Conservation (phyloP, 2,113 vertebrate genomes). For the Antennarius striatus region DNA sequence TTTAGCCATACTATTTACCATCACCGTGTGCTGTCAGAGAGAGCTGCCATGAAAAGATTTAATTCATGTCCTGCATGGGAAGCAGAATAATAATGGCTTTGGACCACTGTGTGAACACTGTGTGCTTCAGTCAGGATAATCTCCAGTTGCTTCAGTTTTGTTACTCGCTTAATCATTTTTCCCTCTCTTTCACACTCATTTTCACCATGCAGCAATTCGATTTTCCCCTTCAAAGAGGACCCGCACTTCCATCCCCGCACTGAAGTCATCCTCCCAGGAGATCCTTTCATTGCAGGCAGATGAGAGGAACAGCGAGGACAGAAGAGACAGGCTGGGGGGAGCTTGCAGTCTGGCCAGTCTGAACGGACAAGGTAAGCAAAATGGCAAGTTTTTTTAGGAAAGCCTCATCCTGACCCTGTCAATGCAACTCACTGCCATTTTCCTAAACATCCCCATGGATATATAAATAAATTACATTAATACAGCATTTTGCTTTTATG, state of each 20-base stretch:
- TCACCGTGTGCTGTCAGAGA: conserved; percentile 24
- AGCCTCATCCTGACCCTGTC: background rate
- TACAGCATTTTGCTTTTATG: too few relatives aligned
- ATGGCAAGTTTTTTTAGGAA: background rate
- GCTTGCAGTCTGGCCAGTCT: conserved; percentile 92
- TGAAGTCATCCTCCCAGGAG: conserved; percentile 95
- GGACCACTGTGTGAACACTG: conserved; percentile 36
- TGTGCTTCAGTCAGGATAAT: conserved; percentile 18
- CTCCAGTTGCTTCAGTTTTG: background rate
- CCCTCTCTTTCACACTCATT: background rate
- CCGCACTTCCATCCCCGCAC: conserved; percentile 89
- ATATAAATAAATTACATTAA: too few relatives aligned
- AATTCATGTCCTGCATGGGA: conserved; percentile 45
- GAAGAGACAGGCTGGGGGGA: conserved; percentile 81
- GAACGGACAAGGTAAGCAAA: conserved; percentile 89
- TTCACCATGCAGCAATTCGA: conserved; percentile 82
- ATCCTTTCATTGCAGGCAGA: conserved; percentile 84
- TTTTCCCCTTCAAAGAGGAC: conserved; percentile 92
- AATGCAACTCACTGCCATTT: background rate
- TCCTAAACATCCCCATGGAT: too few relatives aligned
- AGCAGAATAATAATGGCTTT: conserved; percentile 6
- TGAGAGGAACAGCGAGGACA: conserved; percentile 85
- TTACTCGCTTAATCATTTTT: background rate
- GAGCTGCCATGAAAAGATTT: conserved; percentile 41
- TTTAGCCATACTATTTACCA: conserved; percentile 30